Conservation (phyloP, 2,888 invertebrate species). For the Amphipyra tragopoginis region DNA sequence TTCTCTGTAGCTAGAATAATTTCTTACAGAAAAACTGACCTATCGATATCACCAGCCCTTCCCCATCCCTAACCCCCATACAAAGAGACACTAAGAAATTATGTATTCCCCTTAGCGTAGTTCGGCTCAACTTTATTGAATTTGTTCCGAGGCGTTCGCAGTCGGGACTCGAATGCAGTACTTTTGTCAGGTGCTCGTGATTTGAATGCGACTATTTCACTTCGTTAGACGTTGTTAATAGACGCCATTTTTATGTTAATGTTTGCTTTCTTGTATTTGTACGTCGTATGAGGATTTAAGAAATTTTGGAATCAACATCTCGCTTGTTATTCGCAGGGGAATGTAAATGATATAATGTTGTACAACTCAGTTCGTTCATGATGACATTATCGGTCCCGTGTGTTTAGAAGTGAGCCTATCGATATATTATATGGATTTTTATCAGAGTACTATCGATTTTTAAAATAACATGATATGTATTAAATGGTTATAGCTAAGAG, state of each 20-base stretch:
- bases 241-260: constrained; percentile 18
- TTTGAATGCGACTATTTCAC: constrained; percentile 72
- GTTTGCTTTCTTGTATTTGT: neutral
- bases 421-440: too few relatives aligned
- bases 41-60: constrained; percentile 38
- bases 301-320: neutral
- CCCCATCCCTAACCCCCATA: constrained; percentile 74
- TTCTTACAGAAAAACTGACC: neutral
- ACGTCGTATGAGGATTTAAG: neutral
- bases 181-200: constrained; percentile 85
- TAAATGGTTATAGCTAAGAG: too few relatives aligned
- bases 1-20: too few relatives aligned
- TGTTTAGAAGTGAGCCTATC: too few relatives aligned
- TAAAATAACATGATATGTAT: too few relatives aligned
- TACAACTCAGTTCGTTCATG: too few relatives aligned
- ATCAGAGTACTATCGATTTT: too few relatives aligned
- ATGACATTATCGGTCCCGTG: too few relatives aligned
- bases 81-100: constrained; percentile 90
- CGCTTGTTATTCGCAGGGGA: constrained; percentile 5
- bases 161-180: constrained; percentile 76
- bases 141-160: constrained; percentile 83
- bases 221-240: constrained; percentile 44
- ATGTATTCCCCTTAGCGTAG: constrained; percentile 89
- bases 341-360: too few relatives aligned
- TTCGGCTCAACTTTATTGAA: constrained; percentile 88